Evolutionary conservation across 2,797 vertebrate genomes (phyloP).

Genomic region (Acrossocheilus wenchowensis): DNA sequence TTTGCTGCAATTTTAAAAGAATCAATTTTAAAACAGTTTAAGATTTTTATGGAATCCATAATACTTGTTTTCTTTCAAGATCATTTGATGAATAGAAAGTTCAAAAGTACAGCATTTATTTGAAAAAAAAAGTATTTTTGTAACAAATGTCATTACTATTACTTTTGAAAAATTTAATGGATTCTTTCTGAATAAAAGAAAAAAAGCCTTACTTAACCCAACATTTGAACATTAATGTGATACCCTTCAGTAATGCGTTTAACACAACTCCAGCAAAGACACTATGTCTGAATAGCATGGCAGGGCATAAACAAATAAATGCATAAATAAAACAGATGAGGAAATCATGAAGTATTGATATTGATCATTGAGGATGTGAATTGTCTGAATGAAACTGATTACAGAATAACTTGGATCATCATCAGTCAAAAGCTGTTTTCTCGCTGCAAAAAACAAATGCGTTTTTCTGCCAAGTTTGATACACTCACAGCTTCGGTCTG

Average conservation of each 20-base stretch:
- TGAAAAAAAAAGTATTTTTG: too few relatives aligned
- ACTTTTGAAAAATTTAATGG: background rate
- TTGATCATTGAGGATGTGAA: background rate
- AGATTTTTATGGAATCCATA: background rate
- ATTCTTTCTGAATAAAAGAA: background rate
- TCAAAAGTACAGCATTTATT: background rate
- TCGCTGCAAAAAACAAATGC: background rate
- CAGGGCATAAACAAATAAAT: conserved; percentile 3
- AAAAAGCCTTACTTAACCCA: background rate
- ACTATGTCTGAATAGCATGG: background rate
- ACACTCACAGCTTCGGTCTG: background rate
- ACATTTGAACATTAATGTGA: background rate
- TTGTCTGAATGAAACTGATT: background rate
- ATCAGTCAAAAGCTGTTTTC: background rate
- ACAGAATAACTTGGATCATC: background rate
- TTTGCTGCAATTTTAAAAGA: background rate
- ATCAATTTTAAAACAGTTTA: background rate
- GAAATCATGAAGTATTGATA: background rate
- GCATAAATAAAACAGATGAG: background rate
- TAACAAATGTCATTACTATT: background rate
- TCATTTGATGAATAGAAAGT: background rate
- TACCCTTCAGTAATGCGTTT: background rate
- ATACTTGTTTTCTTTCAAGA: background rate
- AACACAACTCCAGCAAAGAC: background rate
- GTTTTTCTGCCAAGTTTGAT: background rate